These are phyloP conservation scores for Phortica variegata DNA, from an alignment of 1,140 invertebrate species.

Conservation along the genomic window DNA sequence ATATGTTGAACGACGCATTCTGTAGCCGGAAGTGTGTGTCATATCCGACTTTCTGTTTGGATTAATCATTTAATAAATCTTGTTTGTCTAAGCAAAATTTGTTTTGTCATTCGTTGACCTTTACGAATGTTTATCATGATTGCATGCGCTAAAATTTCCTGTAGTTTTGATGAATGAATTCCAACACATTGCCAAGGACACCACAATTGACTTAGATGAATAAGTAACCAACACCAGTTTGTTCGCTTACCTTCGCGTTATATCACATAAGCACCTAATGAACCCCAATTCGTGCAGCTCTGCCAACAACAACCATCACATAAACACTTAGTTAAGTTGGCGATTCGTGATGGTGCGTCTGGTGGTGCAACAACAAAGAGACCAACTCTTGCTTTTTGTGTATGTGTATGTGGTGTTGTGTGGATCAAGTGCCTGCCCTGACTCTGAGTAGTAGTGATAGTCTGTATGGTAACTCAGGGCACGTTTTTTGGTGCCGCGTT, in stretches of 20 bases:
- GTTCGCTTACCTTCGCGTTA: conserved; percentile 37
- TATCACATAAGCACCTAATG: conserved; percentile 27
- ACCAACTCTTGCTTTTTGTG: conserved; percentile 16
- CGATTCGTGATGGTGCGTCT: conserved; percentile 32
- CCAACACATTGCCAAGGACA: too few relatives aligned
- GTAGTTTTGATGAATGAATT: too few relatives aligned
- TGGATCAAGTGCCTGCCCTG: conserved; percentile 24
- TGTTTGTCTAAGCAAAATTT: too few relatives aligned
- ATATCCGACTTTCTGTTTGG: too few relatives aligned
- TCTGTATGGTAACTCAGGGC: conserved; percentile 9
- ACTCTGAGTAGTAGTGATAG: conserved; percentile 5
- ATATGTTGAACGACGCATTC: too few relatives aligned
- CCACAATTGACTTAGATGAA: too few relatives aligned
- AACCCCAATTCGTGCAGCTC: conserved; percentile 11
- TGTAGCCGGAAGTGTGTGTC: conserved; percentile 37
- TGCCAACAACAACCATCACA: conserved; percentile 8
- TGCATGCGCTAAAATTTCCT: too few relatives aligned
- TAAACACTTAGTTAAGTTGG: conserved; percentile 16
- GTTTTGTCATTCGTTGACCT: conserved; percentile 50
- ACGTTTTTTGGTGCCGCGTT: conserved; percentile 17
- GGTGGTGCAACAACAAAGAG: conserved; percentile 38
- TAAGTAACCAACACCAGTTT: conserved; percentile 16
- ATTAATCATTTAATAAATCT: too few relatives aligned
- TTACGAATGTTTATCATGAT: too few relatives aligned
- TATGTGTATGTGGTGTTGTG: conserved; percentile 11